Base-by-base conservation (phyloP, 1,140 invertebrate species). In the Drosophila pallidifrons region DNA sequence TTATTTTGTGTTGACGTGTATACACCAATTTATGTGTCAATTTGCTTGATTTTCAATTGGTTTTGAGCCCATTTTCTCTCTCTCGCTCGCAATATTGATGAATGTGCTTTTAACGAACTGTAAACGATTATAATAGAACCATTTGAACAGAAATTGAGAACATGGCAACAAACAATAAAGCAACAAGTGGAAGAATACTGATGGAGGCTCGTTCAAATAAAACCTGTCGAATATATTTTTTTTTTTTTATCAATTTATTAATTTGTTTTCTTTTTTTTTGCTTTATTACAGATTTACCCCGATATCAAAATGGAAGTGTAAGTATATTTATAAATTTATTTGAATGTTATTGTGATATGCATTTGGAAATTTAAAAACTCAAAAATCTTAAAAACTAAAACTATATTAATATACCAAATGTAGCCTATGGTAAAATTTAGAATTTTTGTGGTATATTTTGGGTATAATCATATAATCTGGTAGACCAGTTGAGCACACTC, bases 231-330 rank as follows among this genome's bases (percentile, higher is more conserved):
- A 25, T 25, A 25, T 25, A 25, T 32, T 55, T n/a, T 52, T 66
- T 25, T 3, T 32, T 55, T n/a, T 52, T 66, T 51, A 71, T 52
- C 10, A 59, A 70, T 82, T 82, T 60, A 78, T 68, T 75, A 61
- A 66, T 64, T 55, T 71, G n/a, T 71, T 47, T 71, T 57, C 11
- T 5, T 35, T 13, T 20, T 4, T 46, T 64, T 68, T 71, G 10
- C 76, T 52, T 87, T 35, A n/a, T 77, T 79, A n/a, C 68, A 89
- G 85, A 74, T 90, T 52, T 70, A 74, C 35, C 75, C 70, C 7
- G 85, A 89, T 35, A 73, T 89, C 43, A 88, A 85, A 81, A 88
- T 88, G 83, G 83, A 88, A 55, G 57, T 88, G 83, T 88, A 79
- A 88, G 83, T 83, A 35, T 45, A 51, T 2, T 11, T 43, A 10